Base-by-base conservation (phyloP, 2,113 vertebrate species). In the Saccopteryx leptura region DNA sequence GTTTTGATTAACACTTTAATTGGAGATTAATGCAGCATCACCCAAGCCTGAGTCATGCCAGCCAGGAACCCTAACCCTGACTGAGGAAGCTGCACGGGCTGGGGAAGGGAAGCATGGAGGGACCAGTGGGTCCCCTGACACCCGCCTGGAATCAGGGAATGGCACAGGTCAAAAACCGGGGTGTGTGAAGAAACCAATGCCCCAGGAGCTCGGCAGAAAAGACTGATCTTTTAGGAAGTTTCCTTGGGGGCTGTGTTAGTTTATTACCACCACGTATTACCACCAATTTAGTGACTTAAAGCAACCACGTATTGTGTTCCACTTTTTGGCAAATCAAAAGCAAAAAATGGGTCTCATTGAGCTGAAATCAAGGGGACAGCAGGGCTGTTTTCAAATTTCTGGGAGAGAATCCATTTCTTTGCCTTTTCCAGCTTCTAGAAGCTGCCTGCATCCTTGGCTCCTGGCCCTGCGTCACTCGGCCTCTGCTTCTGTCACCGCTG, bases 1-100 rank as follows among this genome's bases (percentile, higher is more conserved):
- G 19, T 94, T 81, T 54, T 86, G 94, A 89, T 96, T 68, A 96
- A 74, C 4, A 0, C 52, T 58, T 95, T 96, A 87, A 94, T 90
- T 84, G 93, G 71, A 75, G 87, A 33, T 91, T 63, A 81, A 84
- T 54, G 58, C 28, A 61, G 58, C 88, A 50, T 66, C 75, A 54
- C 52, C 74, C 1, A 7, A 82, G 85, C 79, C 89, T 90, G 91
- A 82, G 92, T 82, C 31, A 87, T 54, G 90, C 56, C 79, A 66
- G 69, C 52, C 75, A 84, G 56, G 63, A 95, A 58, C 63, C 69
- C 84, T 58, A 24, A 33, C 93, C 83, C 87, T 84, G 83, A 87
- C 52, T 2, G 65, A 88, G 76, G 81, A 79, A 84, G 56, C 39
- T 17, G 2, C 50, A 1, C 74, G 13, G 21, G 52, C 21, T n/a